These are phyloP conservation scores for Motacilla tschutschensis DNA, from an alignment of 2,113 vertebrate species.

Conservation along the genomic window DNA sequence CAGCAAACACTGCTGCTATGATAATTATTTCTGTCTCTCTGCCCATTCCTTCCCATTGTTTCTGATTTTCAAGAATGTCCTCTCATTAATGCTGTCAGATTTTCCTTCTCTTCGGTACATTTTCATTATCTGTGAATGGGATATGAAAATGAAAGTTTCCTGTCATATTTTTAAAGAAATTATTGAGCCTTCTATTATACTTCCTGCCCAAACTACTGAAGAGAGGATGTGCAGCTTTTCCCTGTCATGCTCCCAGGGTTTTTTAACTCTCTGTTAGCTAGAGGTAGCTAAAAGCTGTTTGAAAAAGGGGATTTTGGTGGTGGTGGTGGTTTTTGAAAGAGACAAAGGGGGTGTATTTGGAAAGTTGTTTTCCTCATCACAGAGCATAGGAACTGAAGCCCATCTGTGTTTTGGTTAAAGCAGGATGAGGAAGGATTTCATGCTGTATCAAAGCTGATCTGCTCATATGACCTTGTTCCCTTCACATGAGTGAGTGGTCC, in stretches of 20 bases:
- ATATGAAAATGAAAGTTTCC: conserved; percentile 34
- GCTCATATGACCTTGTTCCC: background rate
- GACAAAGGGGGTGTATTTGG: background rate
- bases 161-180: conserved; percentile 33
- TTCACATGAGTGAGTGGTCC: background rate
- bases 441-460: background rate
- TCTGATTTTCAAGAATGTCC: conserved; percentile 49
- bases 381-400: background rate
- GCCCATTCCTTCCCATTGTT: conserved; percentile 55
- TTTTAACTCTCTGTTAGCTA: background rate
- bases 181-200: conserved; percentile 29
- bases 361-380: background rate
- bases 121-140: conserved; percentile 40
- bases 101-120: background rate
- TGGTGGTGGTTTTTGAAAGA: background rate
- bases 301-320: background rate
- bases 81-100: conserved; percentile 42
- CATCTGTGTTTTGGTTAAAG: background rate
- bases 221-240: background rate
- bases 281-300: background rate
- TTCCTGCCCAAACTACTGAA: conserved; percentile 1
- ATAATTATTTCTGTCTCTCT: conserved; percentile 53
- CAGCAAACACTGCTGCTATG: conserved; percentile 28
- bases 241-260: background rate
- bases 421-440: background rate